Conservation (phyloP, 2,113 vertebrate genomes). For the Laticauda colubrina region DNA sequence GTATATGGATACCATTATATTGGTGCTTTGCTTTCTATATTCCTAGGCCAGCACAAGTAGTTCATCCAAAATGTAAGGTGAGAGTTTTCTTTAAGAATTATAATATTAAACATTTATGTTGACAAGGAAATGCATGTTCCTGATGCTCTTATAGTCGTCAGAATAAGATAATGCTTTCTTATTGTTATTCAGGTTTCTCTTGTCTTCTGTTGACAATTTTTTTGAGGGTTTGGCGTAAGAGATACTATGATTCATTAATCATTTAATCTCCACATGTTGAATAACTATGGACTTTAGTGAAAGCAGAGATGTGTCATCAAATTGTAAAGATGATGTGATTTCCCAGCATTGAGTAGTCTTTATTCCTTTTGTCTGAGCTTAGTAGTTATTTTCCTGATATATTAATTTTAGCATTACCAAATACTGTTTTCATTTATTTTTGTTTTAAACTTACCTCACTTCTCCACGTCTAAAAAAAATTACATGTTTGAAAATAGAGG, state of each 20-base stretch:
- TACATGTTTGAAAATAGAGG: not conserved
- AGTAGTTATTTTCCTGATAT: conserved; percentile 9
- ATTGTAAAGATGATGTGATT: conserved; percentile 58
- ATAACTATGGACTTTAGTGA: conserved; percentile 54
- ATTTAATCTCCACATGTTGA: conserved; percentile 69
- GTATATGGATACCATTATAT: not conserved
- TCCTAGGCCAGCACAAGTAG: not conserved
- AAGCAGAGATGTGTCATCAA: conserved; percentile 64
- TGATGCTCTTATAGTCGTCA: conserved; percentile 39
- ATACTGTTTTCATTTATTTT: conserved; percentile 19
- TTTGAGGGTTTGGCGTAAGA: conserved; percentile 50
- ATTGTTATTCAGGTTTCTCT: conserved; percentile 45
- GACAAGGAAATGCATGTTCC: conserved; percentile 4
- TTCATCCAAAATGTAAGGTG: not conserved
- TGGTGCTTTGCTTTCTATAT: not conserved
- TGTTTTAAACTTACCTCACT: conserved; percentile 25
- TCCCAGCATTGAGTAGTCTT: conserved; percentile 23
- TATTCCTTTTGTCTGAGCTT: conserved; percentile 19
- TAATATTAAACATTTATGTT: conserved; percentile 6
- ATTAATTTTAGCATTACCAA: conserved; percentile 17
- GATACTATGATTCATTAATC: conserved; percentile 72
- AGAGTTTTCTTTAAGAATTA: conserved; percentile 37
- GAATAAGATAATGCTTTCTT: conserved; percentile 56
- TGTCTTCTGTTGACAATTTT: conserved; percentile 54
- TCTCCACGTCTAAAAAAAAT: not conserved